Evolutionary conservation across 2,797 vertebrate genomes (phyloP).

Genomic region (Rousettus madagascariensis): DNA sequence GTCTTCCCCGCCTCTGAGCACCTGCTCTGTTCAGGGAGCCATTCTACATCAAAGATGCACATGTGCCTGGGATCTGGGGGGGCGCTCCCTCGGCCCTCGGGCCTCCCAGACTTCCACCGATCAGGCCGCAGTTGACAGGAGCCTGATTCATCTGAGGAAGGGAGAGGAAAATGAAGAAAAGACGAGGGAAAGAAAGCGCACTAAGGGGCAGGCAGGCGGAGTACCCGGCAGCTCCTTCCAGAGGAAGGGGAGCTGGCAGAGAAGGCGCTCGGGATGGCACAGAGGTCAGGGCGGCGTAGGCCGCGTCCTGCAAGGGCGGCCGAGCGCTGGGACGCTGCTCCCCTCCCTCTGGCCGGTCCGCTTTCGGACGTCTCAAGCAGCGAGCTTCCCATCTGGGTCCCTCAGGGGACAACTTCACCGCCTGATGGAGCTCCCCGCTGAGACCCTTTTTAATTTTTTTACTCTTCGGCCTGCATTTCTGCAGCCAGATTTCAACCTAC

Average conservation of each 20-base stretch:
- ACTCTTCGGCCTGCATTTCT: background rate
- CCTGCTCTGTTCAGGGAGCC: slow-evolving; percentile 23
- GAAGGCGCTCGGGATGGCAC: background rate
- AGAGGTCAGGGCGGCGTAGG: background rate
- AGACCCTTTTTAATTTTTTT: background rate
- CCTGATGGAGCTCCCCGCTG: background rate
- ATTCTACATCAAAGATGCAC: accelerated
- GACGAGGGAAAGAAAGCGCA: background rate
- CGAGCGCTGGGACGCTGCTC: background rate
- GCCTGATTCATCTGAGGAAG: background rate
- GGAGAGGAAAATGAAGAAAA: background rate
- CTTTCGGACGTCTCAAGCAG: background rate
- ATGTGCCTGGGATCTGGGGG: background rate
- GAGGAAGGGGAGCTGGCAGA: background rate
- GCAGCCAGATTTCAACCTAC: background rate
- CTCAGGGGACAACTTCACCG: background rate
- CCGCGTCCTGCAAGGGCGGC: background rate
- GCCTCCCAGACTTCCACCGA: background rate
- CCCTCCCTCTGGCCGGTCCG: background rate
- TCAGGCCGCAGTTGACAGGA: no score
- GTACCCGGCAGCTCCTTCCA: background rate
- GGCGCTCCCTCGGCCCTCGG: background rate
- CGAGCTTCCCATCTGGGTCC: background rate
- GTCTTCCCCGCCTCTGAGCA: background rate
- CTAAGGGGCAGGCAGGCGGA: background rate